These are phyloP conservation scores for Hafferia zeledoni DNA, from an alignment of 2,797 vertebrate genomes.

Conservation along the genomic window DNA sequence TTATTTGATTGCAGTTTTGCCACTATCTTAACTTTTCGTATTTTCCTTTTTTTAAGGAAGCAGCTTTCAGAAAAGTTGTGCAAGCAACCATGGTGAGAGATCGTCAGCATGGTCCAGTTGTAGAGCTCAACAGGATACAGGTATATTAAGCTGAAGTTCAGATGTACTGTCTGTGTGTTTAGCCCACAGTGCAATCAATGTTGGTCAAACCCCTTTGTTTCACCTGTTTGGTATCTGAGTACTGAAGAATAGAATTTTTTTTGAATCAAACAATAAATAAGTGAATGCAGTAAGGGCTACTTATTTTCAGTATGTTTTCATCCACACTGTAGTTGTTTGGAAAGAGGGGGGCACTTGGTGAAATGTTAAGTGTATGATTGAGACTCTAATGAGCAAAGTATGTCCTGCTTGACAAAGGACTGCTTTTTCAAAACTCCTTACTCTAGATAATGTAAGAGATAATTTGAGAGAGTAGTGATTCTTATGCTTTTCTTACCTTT, in stretches of 20 bases:
- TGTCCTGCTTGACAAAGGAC: background rate
- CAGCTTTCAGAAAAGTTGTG: conserved; percentile 98
- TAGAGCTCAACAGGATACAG: conserved; percentile 98
- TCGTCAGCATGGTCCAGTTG: conserved; percentile 94
- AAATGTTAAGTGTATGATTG: background rate
- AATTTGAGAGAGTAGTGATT: conserved; percentile 1
- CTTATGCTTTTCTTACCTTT: conserved; percentile 22
- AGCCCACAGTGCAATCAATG: background rate
- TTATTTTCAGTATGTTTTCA: background rate
- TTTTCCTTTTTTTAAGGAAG: conserved; percentile 82
- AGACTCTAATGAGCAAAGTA: background rate
- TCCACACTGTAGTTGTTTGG: background rate
- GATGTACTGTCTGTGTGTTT: background rate
- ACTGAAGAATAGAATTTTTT: background rate
- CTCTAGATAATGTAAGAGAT: background rate
- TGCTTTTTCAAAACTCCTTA: background rate
- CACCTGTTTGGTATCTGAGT: background rate
- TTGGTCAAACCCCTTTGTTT: background rate
- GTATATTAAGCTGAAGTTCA: conserved; percentile 66
- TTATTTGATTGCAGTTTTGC: background rate
- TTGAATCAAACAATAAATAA: background rate
- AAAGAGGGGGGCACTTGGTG: background rate
- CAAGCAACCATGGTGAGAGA: conserved; percentile 99
- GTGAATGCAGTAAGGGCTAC: background rate
- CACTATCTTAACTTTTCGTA: background rate